Base-by-base conservation (phyloP, 2,888 invertebrate genomes). In the Smittia sp. region DNA sequence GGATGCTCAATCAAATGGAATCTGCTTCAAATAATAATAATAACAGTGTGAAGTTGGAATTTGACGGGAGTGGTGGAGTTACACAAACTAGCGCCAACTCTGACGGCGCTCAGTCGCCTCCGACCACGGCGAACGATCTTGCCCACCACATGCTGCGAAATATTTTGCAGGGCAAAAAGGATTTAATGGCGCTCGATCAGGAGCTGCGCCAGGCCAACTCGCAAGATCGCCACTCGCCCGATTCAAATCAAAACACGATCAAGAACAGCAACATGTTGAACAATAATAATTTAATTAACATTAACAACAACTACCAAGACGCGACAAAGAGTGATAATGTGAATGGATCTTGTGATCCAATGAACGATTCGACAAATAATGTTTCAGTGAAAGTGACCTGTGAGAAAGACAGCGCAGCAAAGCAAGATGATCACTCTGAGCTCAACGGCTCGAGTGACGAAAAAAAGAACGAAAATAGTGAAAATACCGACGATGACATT, bases 121-220 rank as follows among this genome's bases (percentile, higher is more conserved):
- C 74, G 74, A 32, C 70, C 62, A 24, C 81, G 81, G 75, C 81
- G 76, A 82, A 81, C 66, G 86, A 86, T 77, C 83, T 87, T 78
- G 91, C 92, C 75, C 92, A 93, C 83, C 91, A 93, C 83, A 93
- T 95, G 88, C 86, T 96, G 78, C 88, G 95, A 75, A 94, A 93
- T 81, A 95, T 96, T 79, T 86, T 96, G 75, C 95, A 95, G 81
- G 93, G 90, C 77, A 90, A 92, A 79, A 94, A 94, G 81, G 92
- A 93, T 83, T 89, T 92, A 76, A 86, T 93, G 79, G 85, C 92
- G 78, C 85, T 91, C 67, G 89, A 88, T 78, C 88, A 89, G 79
- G 89, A 89, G 79, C 82, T 89, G 77, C 83, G 85, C 75, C 85
- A 83, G 70, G 83, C 85, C 79, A 62, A 27, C 7, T 75, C 74